Evolutionary conservation across 2,888 invertebrate genomes (phyloP), one percentile per base, ranked within the genome.

Genomic region (Morinoia aosen): DNA sequence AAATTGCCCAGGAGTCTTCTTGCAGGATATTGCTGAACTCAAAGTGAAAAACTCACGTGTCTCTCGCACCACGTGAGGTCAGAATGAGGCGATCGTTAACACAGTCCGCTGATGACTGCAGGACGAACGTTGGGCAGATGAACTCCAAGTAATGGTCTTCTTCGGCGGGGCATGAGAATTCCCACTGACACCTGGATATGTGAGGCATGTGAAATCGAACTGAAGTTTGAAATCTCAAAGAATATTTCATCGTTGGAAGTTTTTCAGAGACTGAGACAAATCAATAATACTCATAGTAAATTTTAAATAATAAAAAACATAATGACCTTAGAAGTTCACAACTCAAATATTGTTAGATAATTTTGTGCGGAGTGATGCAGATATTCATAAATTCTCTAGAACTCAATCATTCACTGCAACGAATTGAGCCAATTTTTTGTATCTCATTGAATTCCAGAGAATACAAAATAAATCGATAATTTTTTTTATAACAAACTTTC

Each of bases 41-140:
- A n/a, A n/a, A 64, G 25, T 64, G 64, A 64, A 58, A 5, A 64
- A 64, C 91, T 91, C 57, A 91, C 91, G 48, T 48, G 56, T 91
- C 91, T 91, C 91, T 91, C 91, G 8, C 56, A 7, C 91, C 91
- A 33, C 91, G 95, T 61, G 58, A 95, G 1, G 94, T 91, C 25
- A 96, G 19, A 14, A 96, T 64, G n/a, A 96, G 95, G 14, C 96
- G 93, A 40, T 96, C 96, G 33, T 88, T 56, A n/a, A 19, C 25
- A 40, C 95, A 96, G 58, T 95, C 90, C 0, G 93, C 39, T 0
- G 96, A 96, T 16, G 58, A 56, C 95, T 96, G 95, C 56, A 96
- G 96, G 61, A 95, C 94, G 88, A 96, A 96, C 25, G n/a, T 16
- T 11, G 96, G 96, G 90, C 96, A 96, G 61, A 95, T 94, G 95